Conservation (phyloP, 2,113 vertebrate species). For the Saccopteryx bilineata region DNA sequence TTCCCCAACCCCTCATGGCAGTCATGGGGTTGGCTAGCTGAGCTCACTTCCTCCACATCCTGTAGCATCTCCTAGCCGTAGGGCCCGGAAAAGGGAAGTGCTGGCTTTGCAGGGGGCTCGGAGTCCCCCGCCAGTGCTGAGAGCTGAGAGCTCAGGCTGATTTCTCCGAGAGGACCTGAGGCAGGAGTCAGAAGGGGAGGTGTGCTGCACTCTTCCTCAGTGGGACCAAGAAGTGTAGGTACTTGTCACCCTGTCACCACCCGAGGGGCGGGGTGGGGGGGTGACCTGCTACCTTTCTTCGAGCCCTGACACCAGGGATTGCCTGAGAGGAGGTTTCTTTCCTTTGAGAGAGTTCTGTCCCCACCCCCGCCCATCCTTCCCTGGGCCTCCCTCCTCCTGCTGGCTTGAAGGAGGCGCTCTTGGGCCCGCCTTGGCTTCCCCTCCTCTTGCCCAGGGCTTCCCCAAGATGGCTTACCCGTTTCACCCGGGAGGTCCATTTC, state of each 20-base stretch:
- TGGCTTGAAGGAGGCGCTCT: neutral
- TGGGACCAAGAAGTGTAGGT: neutral
- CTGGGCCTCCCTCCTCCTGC: neutral
- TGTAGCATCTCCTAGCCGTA: neutral
- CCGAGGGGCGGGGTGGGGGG: no score
- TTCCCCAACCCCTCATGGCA: neutral
- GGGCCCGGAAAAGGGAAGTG: conserved; percentile 25
- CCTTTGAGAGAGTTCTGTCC: neutral
- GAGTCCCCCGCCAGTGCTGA: neutral
- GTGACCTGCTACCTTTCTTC: neutral
- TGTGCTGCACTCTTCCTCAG: no score
- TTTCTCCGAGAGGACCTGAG: neutral
- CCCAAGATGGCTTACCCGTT: neutral
- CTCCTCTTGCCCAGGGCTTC: neutral
- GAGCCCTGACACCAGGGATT: neutral
- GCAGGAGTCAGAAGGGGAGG: neutral
- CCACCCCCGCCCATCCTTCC: no score
- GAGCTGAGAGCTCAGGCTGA: neutral
- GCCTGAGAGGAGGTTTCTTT: neutral
- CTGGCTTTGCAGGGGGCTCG: neutral
- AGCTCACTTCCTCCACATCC: conserved; percentile 77
- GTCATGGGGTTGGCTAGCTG: conserved; percentile 28
- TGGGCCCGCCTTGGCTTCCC: neutral
- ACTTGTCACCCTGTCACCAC: neutral
- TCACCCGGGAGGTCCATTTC: neutral